Base-by-base conservation (phyloP, 2,797 vertebrate genomes). In the Vultur gryphus region DNA sequence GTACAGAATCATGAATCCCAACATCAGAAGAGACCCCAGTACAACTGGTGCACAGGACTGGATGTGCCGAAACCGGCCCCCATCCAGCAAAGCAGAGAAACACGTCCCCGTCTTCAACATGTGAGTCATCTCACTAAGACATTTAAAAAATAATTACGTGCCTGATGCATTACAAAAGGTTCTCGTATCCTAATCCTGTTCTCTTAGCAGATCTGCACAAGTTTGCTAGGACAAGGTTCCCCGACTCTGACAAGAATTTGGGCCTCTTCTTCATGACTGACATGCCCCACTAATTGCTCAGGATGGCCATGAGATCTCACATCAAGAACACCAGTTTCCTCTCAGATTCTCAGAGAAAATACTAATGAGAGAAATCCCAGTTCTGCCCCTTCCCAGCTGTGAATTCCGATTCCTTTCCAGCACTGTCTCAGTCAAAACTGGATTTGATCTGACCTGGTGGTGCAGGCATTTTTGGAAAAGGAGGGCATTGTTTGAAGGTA, bases 401-500 rank as follows among this genome's bases (percentile, higher is more conserved):
- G 65, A 84, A 78, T 83, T 81, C 71, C 2, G 4, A 46, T 48
- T 92, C 31, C 62, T 83, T 54, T 80, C 35, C 9, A 65, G 39
- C 44, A 10, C 24, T 18, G 3, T 10, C 26, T 83, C 72, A 51
- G 35, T 65, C 37, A 84, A 72, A 94, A 69, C 20, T 9, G 39
- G 61, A 29, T 85, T 92, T 92, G 78, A 89, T 76, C 78, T 78
- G 67, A 83, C 55, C 21, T 44, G n/a, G 35, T 43, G 49, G 55
- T 23, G 57, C 37, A 87, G 67, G 71, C 71, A 14, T 87, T 93
- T 95, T 62, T 85, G 71, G 87, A 78, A 93, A 95, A 96, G 46
- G 65, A 95, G 89, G 82, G 13, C 82, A 87, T 19, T 81, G 28
- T 94, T 85, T 95, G 83, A 96, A 91, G 89, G 62, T 8, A 67